These are phyloP conservation scores for Zaprionus davidi DNA, from an alignment of 1,140 invertebrate genomes.

Conservation along the genomic window DNA sequence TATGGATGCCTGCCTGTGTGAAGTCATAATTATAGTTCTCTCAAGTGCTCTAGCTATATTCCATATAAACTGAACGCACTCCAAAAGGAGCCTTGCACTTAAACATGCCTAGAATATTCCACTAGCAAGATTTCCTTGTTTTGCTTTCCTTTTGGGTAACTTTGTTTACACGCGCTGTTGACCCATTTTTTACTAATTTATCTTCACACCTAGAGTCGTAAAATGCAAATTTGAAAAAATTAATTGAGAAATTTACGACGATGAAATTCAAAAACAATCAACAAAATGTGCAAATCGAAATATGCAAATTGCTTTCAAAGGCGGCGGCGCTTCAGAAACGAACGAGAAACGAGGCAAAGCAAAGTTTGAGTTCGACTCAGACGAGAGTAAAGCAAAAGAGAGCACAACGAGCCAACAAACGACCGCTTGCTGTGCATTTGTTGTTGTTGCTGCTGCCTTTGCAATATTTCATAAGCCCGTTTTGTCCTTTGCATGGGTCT, in stretches of 20 bases:
- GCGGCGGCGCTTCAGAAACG: constrained; percentile 70
- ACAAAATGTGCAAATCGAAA: constrained; percentile 70
- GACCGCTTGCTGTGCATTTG: constrained; percentile 69
- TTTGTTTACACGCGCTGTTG: constrained; percentile 57
- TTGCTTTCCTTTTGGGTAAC: no score
- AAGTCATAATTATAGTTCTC: constrained; percentile 69
- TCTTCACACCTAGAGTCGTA: constrained; percentile 56
- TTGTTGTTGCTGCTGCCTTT: constrained; percentile 38
- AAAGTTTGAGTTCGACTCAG: constrained; percentile 49
- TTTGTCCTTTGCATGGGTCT: constrained; percentile 80
- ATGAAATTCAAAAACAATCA: constrained; percentile 11
- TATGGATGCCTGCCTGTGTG: constrained; percentile 50
- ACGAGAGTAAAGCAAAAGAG: constrained; percentile 21
- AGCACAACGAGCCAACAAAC: constrained; percentile 29
- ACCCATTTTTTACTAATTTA: constrained; percentile 58
- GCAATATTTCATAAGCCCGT: constrained; percentile 76
- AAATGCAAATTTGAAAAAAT: constrained; percentile 42
- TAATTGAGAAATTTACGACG: constrained; percentile 77
- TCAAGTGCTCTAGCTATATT: constrained; percentile 40
- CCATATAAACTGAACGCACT: constrained; percentile 18
- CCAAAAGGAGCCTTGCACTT: constrained; percentile 29
- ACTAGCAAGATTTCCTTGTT: no score
- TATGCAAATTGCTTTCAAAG: constrained; percentile 63
- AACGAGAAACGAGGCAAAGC: constrained; percentile 28
- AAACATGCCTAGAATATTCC: constrained; percentile 46